phyloP scores from a whole-genome alignment of 1,140 invertebrate genomes.

The Bathynomus jamesi region DNA sequence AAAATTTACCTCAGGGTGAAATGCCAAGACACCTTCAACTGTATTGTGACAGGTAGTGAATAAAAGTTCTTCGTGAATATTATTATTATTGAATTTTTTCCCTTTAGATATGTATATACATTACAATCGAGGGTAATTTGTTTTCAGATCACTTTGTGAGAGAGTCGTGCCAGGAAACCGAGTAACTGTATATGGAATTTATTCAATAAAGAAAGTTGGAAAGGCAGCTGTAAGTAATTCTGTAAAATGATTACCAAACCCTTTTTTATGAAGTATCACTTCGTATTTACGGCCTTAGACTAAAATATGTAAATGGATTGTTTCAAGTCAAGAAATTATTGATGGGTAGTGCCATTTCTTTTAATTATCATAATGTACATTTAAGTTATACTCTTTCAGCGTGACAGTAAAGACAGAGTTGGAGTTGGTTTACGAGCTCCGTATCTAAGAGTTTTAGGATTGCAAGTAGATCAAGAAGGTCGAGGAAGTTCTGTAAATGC shows the following conservation, averaged over 20 bases:
- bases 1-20: conserved; percentile 95
- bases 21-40: conserved; percentile 93
- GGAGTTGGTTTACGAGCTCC: conserved; percentile 86
- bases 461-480: conserved; percentile 75
- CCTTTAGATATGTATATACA: no score
- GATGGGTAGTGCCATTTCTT: no score
- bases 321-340: no score
- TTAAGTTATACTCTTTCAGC: conserved; percentile 7
- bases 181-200: conserved; percentile 88
- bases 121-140: no score
- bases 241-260: not conserved
- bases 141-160: conserved; percentile 75
- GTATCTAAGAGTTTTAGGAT: conserved; percentile 89
- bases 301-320: no score
- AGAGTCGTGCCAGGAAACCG: conserved; percentile 92
- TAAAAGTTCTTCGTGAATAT: no score
- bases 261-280: not conserved
- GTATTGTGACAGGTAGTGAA: conserved; percentile 83
- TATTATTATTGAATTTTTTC: no score
- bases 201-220: conserved; percentile 81
- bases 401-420: conserved; percentile 56
- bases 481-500: conserved; percentile 51
- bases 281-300: no score
- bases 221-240: conserved; percentile 21
- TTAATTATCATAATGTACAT: no score